phyloP scores from a whole-genome alignment of 30 jellyfish, hydroid and myxozoan species.

The Aurelia sp. region DNA sequence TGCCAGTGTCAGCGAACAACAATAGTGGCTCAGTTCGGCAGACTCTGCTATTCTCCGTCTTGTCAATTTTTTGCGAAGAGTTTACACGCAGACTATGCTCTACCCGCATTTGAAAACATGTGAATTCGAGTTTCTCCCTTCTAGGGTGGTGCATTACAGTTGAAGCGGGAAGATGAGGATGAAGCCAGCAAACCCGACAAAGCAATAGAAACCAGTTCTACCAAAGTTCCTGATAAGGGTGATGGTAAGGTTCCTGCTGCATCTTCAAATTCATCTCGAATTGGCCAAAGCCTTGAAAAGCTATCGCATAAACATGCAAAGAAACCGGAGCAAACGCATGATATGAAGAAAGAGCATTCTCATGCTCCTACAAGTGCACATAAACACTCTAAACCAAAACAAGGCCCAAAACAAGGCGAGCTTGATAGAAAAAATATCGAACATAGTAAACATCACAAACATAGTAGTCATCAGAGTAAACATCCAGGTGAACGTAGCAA shows the following conservation, averaged over 20 bases:
- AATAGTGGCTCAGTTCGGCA: too few relatives aligned
- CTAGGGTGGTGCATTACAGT: conserved; percentile 79
- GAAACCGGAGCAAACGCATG: conserved; percentile 19
- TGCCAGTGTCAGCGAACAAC: too few relatives aligned
- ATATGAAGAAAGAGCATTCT: conserved; percentile 37
- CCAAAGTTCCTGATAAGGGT: conserved; percentile 17
- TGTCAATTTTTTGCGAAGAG: too few relatives aligned
- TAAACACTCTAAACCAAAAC: conserved; percentile 32
- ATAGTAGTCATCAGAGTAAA: conserved; percentile 16
- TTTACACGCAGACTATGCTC: too few relatives aligned
- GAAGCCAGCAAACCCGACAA: conserved; percentile 48
- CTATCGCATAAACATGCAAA: conserved; percentile 1
- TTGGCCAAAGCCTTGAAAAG: conserved; percentile 6
- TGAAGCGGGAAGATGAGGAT: conserved; percentile 46
- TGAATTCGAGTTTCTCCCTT: background rate
- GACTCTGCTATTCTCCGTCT: too few relatives aligned
- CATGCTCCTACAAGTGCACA: conserved; percentile 8
- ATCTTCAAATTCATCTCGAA: conserved; percentile 16
- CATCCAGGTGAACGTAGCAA: background rate
- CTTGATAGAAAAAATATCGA: conserved; percentile 41
- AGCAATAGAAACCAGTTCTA: conserved; percentile 17
- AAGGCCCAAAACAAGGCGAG: conserved; percentile 16
- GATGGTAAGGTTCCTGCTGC: conserved; percentile 9
- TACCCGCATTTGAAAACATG: too few relatives aligned
- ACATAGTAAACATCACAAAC: conserved; percentile 69